These are phyloP conservation scores for Tachystola acroxantha DNA, from an alignment of 2,888 invertebrate genomes.

Conservation along the genomic window DNA sequence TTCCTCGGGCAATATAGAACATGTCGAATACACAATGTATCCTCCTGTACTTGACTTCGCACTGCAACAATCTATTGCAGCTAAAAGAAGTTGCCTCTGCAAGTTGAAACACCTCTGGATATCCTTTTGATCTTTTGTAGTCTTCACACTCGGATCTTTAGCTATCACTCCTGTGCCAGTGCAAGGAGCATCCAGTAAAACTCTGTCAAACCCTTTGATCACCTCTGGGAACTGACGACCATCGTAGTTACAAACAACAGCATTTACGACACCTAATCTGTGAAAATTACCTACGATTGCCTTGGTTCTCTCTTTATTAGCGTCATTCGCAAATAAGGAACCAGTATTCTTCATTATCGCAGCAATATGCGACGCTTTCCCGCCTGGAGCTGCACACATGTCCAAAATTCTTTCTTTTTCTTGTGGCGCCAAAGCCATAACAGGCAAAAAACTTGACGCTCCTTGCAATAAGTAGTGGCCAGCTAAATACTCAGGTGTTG, in stretches of 20 bases:
- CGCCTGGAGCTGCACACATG: conserved; percentile 99
- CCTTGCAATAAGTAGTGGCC: conserved; percentile 99
- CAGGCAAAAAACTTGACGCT: conserved; percentile 97
- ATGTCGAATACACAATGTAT: conserved; percentile 98
- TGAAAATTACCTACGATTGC: conserved; percentile 98
- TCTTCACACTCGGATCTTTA: conserved; percentile 98
- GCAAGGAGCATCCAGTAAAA: conserved; percentile 98
- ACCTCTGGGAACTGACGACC: conserved; percentile 91
- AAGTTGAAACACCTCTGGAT: conserved; percentile 94
- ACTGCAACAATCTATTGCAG: conserved; percentile 98
- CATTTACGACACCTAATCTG: conserved; percentile 95
- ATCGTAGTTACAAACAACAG: conserved; percentile 93
- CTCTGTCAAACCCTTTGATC: conserved; percentile 95
- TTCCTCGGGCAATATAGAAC: conserved; percentile 98
- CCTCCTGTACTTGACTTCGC: conserved; percentile 95
- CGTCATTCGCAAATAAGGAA: conserved; percentile 96
- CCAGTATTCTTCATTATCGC: conserved; percentile 99
- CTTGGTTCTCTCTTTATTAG: conserved; percentile 91
- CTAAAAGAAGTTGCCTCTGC: conserved; percentile 93
- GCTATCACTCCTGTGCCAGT: conserved; percentile 98
- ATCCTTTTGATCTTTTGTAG: conserved; percentile 92
- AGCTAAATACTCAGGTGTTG: conserved; percentile 98
- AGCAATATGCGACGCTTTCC: conserved; percentile 98
- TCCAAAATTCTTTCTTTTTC: conserved; percentile 96
- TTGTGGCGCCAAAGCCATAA: conserved; percentile 98